phyloP scores from a whole-genome alignment of 37 sponge, comb jelly and placozoan species.

The Chondrilla cf. caribensis region DNA sequence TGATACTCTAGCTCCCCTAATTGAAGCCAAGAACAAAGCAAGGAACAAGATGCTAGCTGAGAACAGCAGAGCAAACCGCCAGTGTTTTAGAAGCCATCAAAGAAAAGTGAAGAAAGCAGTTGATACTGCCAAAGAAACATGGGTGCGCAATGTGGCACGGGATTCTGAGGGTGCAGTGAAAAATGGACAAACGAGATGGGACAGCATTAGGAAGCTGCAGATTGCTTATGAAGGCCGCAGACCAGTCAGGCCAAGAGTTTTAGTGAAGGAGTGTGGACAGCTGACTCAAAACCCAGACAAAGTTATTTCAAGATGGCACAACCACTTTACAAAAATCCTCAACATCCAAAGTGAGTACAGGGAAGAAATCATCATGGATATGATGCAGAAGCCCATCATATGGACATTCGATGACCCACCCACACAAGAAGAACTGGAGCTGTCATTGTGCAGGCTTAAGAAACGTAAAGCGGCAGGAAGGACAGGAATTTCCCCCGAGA shows the following conservation, averaged over 20 bases:
- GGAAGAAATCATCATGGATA: neutral
- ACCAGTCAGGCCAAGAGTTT: neutral
- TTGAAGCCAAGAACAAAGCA: slow-evolving; percentile 30
- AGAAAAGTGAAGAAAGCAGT: slow-evolving; percentile 46
- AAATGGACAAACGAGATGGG: slow-evolving; percentile 24
- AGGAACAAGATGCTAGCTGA: neutral
- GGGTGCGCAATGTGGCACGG: slow-evolving; percentile 12
- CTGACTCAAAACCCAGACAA: neutral
- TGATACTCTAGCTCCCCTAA: slow-evolving; percentile 21
- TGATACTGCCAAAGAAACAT: slow-evolving; percentile 14
- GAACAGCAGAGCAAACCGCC: neutral
- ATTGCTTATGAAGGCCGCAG: neutral
- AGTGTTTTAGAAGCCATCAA: slow-evolving; percentile 24
- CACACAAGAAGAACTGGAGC: slow-evolving; percentile 16
- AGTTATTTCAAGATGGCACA: neutral
- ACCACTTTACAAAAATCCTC: slow-evolving; percentile 15
- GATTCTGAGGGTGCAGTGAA: slow-evolving; percentile 24
- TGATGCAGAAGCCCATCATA: neutral
- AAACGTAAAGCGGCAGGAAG: slow-evolving; percentile 34
- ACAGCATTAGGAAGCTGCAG: slow-evolving; percentile 43
- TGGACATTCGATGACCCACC: slow-evolving; percentile 30
- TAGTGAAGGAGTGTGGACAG: neutral
- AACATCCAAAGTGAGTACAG: neutral
- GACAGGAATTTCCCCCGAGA: slow-evolving; percentile 32
- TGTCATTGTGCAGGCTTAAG: slow-evolving; percentile 19